Base-by-base conservation (phyloP, 2,888 invertebrate species). In the Acanthacorydalis orientalis region DNA sequence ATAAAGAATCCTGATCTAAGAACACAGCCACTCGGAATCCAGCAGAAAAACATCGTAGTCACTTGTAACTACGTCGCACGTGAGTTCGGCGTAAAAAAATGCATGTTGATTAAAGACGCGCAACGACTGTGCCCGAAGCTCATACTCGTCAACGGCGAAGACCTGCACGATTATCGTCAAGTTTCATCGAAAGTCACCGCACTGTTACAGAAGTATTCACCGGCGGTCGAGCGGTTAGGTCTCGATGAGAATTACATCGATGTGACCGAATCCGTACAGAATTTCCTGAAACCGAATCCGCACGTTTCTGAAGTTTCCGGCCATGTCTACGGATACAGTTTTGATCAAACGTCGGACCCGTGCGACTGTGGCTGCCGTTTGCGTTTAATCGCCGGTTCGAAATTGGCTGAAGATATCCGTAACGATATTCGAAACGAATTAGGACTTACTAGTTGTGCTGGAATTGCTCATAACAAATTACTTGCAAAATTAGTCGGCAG, bases 221-320 rank as follows among this genome's bases (percentile, higher is more conserved):
- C 77, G 44, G 66, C 76, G 44, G 84, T 88, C 0, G 89, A 90
- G 63, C 77, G 85, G 58, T 69, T 89, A 47, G 88, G 89, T 11
- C 74, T 89, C 59, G 89, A 90, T 65, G 90, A 90, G 62, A 87
- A 86, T 61, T 89, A 73, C 63, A 69, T 89, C 56, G 89, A 90
- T 68, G 79, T 88, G 53, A 80, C 84, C 52, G 72, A 75, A 49
- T 59, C 81, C 57, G 76, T 83, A 41, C 68, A 70, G 53, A 68
- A 72, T 55, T 71, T 62, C 56, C 64, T 69, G 61, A 54, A 59
- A 34, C 51, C 55, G 7, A 44, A 45, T 37, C n/a, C 43, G 39
- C 52, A 44, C 31, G 53, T 51, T 34, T 51, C 50, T 23, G 51
- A 69, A 31, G 62, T 68, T 54, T 63, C 74, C 44, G 60, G 70